Base-by-base conservation (phyloP, 1,140 invertebrate species). In the Drosophila nebulosa region DNA sequence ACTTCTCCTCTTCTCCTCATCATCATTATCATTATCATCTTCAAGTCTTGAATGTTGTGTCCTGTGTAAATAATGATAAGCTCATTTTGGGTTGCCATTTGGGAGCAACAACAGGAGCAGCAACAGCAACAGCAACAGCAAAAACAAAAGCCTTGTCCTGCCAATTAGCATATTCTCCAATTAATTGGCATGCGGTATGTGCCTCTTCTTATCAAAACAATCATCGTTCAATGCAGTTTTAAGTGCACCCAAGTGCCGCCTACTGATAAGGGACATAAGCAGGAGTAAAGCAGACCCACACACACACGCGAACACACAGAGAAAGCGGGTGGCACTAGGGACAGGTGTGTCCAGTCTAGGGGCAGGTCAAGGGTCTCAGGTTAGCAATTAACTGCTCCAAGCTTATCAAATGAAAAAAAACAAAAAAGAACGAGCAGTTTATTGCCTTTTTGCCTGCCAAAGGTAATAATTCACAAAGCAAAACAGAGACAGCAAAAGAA, bases 141-240 rank as follows among this genome's bases (percentile, higher is more conserved):
- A n/a, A n/a, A n/a, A 62, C 24, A 36, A 74, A 62, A 59, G 10
- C 21, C 18, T 22, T 9, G n/a, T 61, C 26, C 50, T 68, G 42
- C 65, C 79, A 85, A 85, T 85, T 85, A 86, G 74, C 80, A 85
- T 85, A 80, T 85, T 86, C 77, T 66, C 64, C 69, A 86, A 80
- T 84, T 84, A 86, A 84, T 84, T 85, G 66, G 64, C 62, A 57
- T 57, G 55, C 50, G 59, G 39, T 61, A 35, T 57, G 64, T 62
- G 42, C 39, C 35, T 24, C 56, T 35, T 18, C 57, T 50, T 62
- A 57, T 42, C 39, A 18, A 46, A 35, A 39, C 50, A 53, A 35
- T 74, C 35, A 72, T 46, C 14, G 58, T 46, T 72, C 32, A 0
- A 30, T 62, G 55, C 22, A 64, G 30, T 53, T 64, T 35, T 36